Base-by-base conservation (phyloP, 1,140 invertebrate genomes). In the Drosophila funebris region DNA sequence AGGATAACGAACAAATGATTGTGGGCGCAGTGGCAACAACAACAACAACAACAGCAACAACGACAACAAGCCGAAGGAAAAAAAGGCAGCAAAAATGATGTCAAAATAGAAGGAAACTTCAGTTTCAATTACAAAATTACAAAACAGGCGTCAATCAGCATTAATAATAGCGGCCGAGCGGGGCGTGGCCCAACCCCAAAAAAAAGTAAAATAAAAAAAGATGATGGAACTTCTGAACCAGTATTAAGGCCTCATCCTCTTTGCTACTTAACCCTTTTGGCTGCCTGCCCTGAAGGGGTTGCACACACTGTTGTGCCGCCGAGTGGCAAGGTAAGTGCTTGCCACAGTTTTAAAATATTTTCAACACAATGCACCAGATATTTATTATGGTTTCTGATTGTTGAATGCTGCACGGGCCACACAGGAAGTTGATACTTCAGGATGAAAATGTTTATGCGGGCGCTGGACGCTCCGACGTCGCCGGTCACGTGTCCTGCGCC, bases 41-140 rank as follows among this genome's bases (percentile, higher is more conserved):
- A 64, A 22, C 54, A 72, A 56, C 41, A 67, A 22, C 5, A 60
- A 62, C 33, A 29, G 33, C 22, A 56, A 37, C 48, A 54, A 68
- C 46, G 6, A 52, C 46, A 48, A 27, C 14, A 20, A 24, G 8
- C 9, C 61, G 56, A 46, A 7, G n/a, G n/a, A 14, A 57, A 48
- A 73, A 85, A 80, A 78, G 37, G 39, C 29, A 63, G 37, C 27
- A 54, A 7, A 79, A 77, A 79, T 85, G 52, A 85, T 64, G 64
- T 70, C 48, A 66, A 58, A 74, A 85, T 77, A 84, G 70, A 44
- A 27, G 18, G 31, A 77, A 87, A 83, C 83, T 87, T 87, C 83
- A 88, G 83, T 87, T 87, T 87, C 83, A 87, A 87, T 87, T 88
- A 87, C 82, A 87, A 87, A 87, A 87, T 88, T 87, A 87, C 83